Conservation (phyloP, 2,113 vertebrate genomes). For the Paratilapia polleni region DNA sequence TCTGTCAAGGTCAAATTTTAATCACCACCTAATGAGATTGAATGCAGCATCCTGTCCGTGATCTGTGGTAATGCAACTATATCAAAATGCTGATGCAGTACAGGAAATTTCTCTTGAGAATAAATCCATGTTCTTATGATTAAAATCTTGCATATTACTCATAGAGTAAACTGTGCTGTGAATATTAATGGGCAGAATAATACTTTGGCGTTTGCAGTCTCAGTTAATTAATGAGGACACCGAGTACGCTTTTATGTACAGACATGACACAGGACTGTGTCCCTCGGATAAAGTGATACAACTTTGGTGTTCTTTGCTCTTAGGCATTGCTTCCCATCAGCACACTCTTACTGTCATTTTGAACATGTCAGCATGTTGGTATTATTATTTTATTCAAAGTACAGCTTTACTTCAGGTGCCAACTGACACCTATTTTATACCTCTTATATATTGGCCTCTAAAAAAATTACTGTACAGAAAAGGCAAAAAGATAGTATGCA, state of each 20-base stretch:
- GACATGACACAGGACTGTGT: background rate
- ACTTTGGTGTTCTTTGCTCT: background rate
- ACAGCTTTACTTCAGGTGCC: background rate
- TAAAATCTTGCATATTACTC: slow-evolving; percentile 7
- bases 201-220: background rate
- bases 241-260: slow-evolving; percentile 27
- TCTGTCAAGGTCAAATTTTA: slow-evolving; percentile 66
- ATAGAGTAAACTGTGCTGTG: background rate
- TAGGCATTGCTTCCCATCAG: background rate
- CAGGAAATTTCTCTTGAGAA: slow-evolving; percentile 5
- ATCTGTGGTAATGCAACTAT: slow-evolving; percentile 20
- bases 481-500: background rate
- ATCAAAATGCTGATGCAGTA: slow-evolving; percentile 47
- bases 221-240: slow-evolving; percentile 45
- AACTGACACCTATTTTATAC: background rate
- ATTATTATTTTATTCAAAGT: background rate
- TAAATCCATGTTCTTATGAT: background rate
- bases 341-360: background rate
- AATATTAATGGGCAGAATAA: slow-evolving; percentile 41
- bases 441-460: background rate
- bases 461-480: background rate
- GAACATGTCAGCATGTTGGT: background rate
- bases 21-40: slow-evolving; percentile 49
- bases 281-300: background rate
- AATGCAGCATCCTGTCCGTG: background rate